Evolutionary conservation across 2,888 invertebrate genomes (phyloP).

Genomic region (Drosophila tripunctata): DNA sequence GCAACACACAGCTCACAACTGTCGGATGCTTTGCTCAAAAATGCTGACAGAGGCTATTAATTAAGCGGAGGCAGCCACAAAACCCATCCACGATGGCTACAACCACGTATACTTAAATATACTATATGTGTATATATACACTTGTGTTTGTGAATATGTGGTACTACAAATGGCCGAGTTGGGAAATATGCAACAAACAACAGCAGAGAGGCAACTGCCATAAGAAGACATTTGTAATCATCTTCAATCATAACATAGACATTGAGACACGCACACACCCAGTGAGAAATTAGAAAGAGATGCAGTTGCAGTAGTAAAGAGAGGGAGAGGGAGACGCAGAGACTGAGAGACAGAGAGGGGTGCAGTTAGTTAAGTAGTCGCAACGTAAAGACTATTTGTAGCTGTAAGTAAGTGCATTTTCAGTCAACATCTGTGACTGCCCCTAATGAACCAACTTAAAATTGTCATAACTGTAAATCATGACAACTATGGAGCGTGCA

Average conservation of each 20-base stretch:
- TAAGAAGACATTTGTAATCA: conserved; percentile 78
- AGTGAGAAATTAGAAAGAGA: background rate
- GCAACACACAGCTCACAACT: conserved; percentile 41
- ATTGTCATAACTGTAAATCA: conserved; percentile 80
- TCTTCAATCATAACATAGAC: conserved; percentile 75
- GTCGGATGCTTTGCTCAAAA: conserved; percentile 69
- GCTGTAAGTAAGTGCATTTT: conserved; percentile 37
- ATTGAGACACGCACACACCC: conserved; percentile 55
- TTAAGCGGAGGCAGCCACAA: conserved; percentile 62
- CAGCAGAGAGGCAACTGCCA: conserved; percentile 54
- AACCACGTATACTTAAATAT: conserved; percentile 2
- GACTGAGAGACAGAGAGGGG: background rate
- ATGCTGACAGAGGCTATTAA: conserved; percentile 75
- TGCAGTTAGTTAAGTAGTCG: conserved; percentile 14
- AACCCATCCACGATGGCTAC: conserved; percentile 14
- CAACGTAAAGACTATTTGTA: conserved; percentile 34
- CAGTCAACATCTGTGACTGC: conserved; percentile 31
- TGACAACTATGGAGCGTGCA: conserved; percentile 68
- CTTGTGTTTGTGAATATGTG: background rate
- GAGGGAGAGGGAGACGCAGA: background rate
- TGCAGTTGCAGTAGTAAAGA: background rate
- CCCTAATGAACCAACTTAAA: conserved; percentile 80
- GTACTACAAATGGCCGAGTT: conserved; percentile 48
- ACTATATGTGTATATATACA: background rate
- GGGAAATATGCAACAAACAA: conserved; percentile 46